Conservation (phyloP, 2,113 vertebrate genomes). For the Condylura cristata region DNA sequence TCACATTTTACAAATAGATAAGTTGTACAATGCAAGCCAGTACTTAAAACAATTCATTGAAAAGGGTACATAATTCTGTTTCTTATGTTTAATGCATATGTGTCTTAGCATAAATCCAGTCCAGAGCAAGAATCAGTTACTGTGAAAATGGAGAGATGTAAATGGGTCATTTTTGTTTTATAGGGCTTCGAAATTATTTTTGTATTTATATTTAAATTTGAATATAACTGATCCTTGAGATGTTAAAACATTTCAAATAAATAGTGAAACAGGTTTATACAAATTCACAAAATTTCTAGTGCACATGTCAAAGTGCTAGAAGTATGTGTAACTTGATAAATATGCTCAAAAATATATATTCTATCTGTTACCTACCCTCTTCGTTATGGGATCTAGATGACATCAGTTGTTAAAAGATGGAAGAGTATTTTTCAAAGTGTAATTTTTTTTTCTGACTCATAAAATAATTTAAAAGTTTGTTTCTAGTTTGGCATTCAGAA, state of each 20-base stretch:
- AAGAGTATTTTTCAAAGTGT: neutral
- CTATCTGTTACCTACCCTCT: neutral
- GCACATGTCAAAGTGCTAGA: constrained; percentile 5
- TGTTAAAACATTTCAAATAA: constrained; percentile 60
- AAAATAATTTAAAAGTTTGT: constrained; percentile 10
- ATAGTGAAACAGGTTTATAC: neutral
- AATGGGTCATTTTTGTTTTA: neutral
- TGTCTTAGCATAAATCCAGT: neutral
- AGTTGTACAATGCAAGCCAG: neutral
- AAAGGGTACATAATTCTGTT: neutral
- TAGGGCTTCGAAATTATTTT: constrained; percentile 12
- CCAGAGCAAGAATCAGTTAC: neutral
- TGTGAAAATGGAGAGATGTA: neutral
- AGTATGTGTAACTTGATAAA: constrained; percentile 16
- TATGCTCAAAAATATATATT: neutral
- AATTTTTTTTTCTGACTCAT: neutral
- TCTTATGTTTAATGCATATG: neutral
- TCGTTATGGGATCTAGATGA: neutral
- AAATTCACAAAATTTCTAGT: constrained; percentile 1
- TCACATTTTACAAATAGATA: neutral
- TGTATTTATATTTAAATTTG: constrained; percentile 34
- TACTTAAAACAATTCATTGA: neutral
- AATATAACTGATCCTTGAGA: neutral
- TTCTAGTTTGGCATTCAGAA: neutral
- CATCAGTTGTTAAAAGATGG: neutral